Conservation (phyloP, 1,140 invertebrate species). For the Dinoponera quadriceps region DNA sequence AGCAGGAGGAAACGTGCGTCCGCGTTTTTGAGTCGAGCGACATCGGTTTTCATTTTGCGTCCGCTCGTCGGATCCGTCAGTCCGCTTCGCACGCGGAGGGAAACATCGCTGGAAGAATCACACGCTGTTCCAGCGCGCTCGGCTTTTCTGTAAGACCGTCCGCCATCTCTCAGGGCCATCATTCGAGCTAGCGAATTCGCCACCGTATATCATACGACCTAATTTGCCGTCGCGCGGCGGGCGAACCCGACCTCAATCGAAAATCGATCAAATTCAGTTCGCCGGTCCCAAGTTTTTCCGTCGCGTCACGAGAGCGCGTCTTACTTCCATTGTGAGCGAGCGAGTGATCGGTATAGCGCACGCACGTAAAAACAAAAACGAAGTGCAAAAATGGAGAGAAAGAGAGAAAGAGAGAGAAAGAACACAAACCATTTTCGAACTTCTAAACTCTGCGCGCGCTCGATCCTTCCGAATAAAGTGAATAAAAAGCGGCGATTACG, state of each 20-base stretch:
- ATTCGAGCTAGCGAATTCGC: slow-evolving; percentile 21
- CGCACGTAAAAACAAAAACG: not conserved
- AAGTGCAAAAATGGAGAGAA: not conserved
- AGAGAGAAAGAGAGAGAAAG: no score
- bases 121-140: slow-evolving; percentile 18
- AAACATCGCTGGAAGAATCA: not conserved
- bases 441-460: not conserved
- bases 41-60: no score
- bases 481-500: slow-evolving; percentile 34
- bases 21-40: no score
- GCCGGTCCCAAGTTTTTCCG: slow-evolving; percentile 48
- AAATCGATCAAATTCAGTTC: slow-evolving; percentile 58
- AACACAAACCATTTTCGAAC: not conserved
- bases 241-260: slow-evolving; percentile 56
- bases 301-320: slow-evolving; percentile 22
- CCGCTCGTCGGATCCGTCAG: not conserved
- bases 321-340: slow-evolving; percentile 12
- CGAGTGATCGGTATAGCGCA: not conserved
- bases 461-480: slow-evolving; percentile 23
- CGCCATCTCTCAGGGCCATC: slow-evolving; percentile 15
- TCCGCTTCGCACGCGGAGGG: not conserved
- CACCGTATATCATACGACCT: slow-evolving; percentile 55
- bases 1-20: not conserved
- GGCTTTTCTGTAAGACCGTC: not conserved
- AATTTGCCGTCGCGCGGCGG: slow-evolving; percentile 50